These are phyloP conservation scores for Okapia johnstoni DNA, from an alignment of 2,113 vertebrate genomes.

Conservation along the genomic window DNA sequence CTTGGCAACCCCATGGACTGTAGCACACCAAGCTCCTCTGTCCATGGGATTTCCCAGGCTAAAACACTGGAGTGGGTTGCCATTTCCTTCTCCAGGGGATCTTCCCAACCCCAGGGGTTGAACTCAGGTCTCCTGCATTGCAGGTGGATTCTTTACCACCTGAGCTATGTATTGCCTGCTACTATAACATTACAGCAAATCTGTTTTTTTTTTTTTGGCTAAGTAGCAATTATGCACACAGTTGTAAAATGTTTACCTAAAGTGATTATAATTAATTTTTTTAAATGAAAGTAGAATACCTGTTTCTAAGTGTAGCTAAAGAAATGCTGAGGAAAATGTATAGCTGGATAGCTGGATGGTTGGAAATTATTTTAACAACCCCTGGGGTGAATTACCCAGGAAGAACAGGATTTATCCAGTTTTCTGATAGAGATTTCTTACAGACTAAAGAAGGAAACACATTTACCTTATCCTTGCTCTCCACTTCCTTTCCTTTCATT, in stretches of 20 bases:
- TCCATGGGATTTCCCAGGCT: neutral
- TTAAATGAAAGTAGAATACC: neutral
- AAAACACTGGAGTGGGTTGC: neutral
- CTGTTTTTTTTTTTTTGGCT: neutral
- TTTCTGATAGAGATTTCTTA: neutral
- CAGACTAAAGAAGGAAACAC: neutral
- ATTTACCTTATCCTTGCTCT: neutral
- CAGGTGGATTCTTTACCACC: neutral
- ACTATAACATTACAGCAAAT: neutral
- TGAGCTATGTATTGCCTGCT: neutral
- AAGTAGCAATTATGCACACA: neutral
- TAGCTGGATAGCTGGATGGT: neutral
- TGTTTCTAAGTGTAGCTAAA: neutral
- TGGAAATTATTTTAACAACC: neutral
- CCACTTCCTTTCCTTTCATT: neutral
- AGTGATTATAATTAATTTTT: neutral
- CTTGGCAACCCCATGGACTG: neutral
- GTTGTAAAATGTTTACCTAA: neutral
- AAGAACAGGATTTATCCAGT: neutral
- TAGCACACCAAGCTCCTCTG: neutral
- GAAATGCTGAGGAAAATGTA: neutral
- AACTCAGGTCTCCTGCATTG: neutral
- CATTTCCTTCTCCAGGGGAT: neutral
- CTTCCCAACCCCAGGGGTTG: neutral
- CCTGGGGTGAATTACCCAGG: neutral